Base-by-base conservation (phyloP, 2,113 vertebrate species). In the Pterocles orientalis region DNA sequence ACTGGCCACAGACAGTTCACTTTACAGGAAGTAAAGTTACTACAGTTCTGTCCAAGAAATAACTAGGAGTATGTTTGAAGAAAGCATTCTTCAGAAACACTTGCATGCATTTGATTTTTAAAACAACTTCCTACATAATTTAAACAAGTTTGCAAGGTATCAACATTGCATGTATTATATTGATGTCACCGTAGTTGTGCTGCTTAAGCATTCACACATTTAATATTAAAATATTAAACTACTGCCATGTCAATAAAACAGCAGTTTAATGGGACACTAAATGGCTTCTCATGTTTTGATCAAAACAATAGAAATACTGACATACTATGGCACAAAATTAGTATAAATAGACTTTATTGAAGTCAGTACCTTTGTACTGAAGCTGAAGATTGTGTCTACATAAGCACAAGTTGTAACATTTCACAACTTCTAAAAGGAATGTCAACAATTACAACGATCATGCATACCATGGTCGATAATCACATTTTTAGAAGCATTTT, bases 351-450 rank as follows among this genome's bases (percentile, higher is more conserved):
- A 98, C 98, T 98, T 98, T 98, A 99, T 98, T 98, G 98, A 98
- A 99, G 98, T 99, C 98, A 99, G 98, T 98, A 98, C 98, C 98
- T 98, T 98, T 97, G 98, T 98, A 98, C 98, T 98, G 99, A 99
- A 98, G 98, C 99, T 96, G 88, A 98, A 98, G 98, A 98, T 98
- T 98, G 98, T 98, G 98, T 98, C 98, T 99, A 98, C 98, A 98
- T 98, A 98, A 99, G 98, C 98, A 99, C 98, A 98, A 98, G 98
- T 98, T 98, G 98, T 98, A 98, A 98, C 98, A 98, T 98, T 98
- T 98, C 98, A 98, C 98, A 99, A 98, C 98, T 98, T 98, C 98
- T 98, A 98, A 98, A 98, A 98, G 99, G 99, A 99, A 99, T 99
- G 99, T 98, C 98, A 98, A 99, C 98, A 99, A 98, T 98, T 98